These are phyloP conservation scores for Formicarius rufipectus DNA, from an alignment of 2,113 vertebrate genomes.

Conservation along the genomic window DNA sequence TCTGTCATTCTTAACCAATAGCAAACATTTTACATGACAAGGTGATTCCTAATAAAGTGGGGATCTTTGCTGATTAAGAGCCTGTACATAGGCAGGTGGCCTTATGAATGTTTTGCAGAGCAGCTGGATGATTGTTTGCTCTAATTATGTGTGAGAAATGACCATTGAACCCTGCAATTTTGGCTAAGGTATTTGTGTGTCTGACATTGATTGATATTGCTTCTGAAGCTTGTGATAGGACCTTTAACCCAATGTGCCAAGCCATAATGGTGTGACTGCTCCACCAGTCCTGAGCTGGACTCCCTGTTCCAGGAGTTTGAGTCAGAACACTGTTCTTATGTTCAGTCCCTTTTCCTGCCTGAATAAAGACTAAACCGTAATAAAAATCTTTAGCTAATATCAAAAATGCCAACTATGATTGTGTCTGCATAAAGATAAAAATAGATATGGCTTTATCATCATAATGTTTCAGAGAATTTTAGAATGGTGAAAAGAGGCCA, in stretches of 20 bases:
- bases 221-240: conserved; percentile 34
- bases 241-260: conserved; percentile 63
- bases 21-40: background rate
- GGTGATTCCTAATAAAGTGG: background rate
- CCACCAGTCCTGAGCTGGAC: background rate
- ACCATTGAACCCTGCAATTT: background rate
- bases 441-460: background rate
- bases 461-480: background rate
- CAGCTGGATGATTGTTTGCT: background rate
- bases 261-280: background rate
- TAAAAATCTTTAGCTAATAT: background rate
- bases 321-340: background rate
- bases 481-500: background rate
- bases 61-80: background rate
- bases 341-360: conserved; percentile 9
- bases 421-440: conserved; percentile 5
- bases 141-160: conserved; percentile 5
- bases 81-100: background rate
- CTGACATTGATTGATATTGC: conserved; percentile 59
- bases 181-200: background rate
- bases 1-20: background rate
- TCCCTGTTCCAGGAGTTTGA: background rate
- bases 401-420: background rate
- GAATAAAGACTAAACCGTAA: background rate
- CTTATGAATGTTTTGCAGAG: background rate